phyloP scores from a whole-genome alignment of 2,797 vertebrate species.

The Sebastes hubbsi region DNA sequence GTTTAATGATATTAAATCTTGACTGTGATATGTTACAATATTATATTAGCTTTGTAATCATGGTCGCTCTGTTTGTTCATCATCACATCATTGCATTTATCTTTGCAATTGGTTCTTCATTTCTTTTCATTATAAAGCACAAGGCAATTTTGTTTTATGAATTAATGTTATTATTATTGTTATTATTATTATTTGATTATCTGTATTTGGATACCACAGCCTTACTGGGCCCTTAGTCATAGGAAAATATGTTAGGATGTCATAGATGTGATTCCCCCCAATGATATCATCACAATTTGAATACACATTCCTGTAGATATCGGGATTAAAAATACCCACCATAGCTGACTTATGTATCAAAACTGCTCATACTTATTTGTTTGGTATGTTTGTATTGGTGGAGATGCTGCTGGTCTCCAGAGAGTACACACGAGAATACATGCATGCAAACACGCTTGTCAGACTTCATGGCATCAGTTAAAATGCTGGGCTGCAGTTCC shows the following conservation, averaged over 20 bases:
- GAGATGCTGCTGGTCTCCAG: conserved; percentile 14
- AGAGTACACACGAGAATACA: conserved; percentile 25
- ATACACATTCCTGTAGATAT: not conserved
- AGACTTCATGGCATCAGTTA: conserved; percentile 26
- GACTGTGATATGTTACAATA: not conserved
- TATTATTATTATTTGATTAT: not conserved
- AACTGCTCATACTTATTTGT: not conserved
- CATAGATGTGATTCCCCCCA: not conserved
- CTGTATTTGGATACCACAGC: not conserved
- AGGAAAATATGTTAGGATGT: not conserved
- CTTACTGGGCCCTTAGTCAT: not conserved
- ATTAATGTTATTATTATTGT: not conserved
- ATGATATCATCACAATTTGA: not conserved
- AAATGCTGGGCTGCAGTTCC: conserved; percentile 64
- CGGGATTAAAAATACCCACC: not conserved
- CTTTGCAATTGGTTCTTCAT: not conserved
- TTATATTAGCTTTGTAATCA: not conserved
- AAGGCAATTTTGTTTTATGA: not conserved
- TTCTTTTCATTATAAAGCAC: not conserved
- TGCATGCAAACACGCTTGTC: conserved; percentile 21
- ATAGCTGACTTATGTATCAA: not conserved
- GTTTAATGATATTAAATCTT: not conserved
- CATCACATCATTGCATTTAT: not conserved
- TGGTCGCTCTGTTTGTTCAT: not conserved
- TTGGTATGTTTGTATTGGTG: conserved; percentile 26